Evolutionary conservation across 2,797 vertebrate species (phyloP).

Genomic region (Thalassophryne amazonica): DNA sequence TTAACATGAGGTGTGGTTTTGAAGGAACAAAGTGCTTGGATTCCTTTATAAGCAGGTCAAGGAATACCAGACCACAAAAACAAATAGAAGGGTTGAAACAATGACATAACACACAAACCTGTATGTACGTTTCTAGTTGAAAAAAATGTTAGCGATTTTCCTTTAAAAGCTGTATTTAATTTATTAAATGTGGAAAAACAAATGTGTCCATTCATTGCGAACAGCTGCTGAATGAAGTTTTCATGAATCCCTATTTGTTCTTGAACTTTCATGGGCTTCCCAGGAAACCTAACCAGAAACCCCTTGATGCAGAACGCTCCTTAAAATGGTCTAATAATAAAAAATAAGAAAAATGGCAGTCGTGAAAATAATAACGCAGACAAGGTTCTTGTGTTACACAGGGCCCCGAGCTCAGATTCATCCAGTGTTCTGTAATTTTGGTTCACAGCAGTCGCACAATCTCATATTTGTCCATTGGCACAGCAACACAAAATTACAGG

Average conservation of each 20-base stretch:
- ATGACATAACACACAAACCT: too few relatives aligned
- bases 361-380: constrained; percentile 48
- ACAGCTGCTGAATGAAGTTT: neutral
- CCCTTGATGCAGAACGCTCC: neutral
- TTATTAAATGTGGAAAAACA: neutral
- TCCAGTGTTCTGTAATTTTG: constrained; percentile 64
- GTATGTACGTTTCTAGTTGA: too few relatives aligned
- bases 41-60: too few relatives aligned
- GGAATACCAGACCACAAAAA: too few relatives aligned
- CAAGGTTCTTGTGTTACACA: constrained; percentile 45
- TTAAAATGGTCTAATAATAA: constrained; percentile 26
- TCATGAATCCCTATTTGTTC: constrained; percentile 5
- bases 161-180: neutral
- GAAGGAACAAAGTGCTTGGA: too few relatives aligned
- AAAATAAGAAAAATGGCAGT: constrained; percentile 38
- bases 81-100: too few relatives aligned
- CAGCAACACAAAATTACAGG: constrained; percentile 71
- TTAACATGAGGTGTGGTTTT: too few relatives aligned
- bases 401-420: constrained; percentile 49
- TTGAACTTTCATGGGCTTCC: constrained; percentile 23
- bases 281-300: constrained; percentile 11
- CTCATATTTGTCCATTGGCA: constrained; percentile 71
- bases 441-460: constrained; percentile 60
- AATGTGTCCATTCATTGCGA: neutral
- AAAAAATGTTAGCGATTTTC: too few relatives aligned